phyloP scores from a whole-genome alignment of 2,888 invertebrate species.

The Sylvicola cinctus region DNA sequence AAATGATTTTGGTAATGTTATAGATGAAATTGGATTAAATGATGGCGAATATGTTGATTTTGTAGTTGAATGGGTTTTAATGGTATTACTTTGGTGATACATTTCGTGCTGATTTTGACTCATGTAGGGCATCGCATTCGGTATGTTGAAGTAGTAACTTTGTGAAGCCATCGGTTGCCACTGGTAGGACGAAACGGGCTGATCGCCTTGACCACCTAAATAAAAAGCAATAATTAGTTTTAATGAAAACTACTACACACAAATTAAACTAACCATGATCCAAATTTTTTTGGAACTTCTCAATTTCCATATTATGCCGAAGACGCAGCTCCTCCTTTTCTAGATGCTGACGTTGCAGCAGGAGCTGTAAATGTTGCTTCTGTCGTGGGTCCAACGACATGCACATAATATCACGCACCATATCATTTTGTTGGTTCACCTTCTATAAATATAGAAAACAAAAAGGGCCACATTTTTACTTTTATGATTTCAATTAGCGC shows the following conservation, averaged over 20 bases:
- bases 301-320: conserved; percentile 24
- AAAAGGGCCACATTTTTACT: neutral
- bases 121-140: too few relatives aligned
- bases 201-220: neutral
- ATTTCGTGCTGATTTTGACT: neutral
- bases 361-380: conserved; percentile 19
- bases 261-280: conserved; percentile 16
- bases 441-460: conserved; percentile 13
- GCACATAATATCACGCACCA: conserved; percentile 20
- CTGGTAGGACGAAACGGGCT: neutral
- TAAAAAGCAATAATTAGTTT: neutral
- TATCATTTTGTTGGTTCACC: conserved; percentile 24
- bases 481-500: too few relatives aligned
- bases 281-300: conserved; percentile 23
- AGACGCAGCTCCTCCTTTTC: conserved; percentile 25
- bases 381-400: conserved; percentile 22
- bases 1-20: too few relatives aligned
- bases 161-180: too few relatives aligned
- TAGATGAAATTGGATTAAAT: conserved; percentile 1
- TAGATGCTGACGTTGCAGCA: conserved; percentile 23
- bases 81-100: neutral
- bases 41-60: conserved; percentile 1
- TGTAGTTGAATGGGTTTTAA: neutral
- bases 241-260: neutral
- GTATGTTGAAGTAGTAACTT: too few relatives aligned